Evolutionary conservation across 2,113 vertebrate genomes (phyloP), one percentile per base, ranked within the genome.

Genomic region (Perca fluviatilis): DNA sequence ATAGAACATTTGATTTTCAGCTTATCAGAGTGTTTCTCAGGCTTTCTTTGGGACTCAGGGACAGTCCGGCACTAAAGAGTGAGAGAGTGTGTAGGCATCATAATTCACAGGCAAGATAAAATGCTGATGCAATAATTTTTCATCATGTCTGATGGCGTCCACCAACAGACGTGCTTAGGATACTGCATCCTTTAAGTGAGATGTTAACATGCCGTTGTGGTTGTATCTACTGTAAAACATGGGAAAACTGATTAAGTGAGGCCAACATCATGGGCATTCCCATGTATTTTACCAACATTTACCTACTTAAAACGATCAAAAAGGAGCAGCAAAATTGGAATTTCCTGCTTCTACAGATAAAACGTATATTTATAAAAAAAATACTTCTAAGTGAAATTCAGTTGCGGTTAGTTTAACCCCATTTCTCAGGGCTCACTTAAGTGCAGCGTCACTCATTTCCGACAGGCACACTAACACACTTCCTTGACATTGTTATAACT

Each of bases 401-500:
- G 36, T 49, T 73, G 54, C 8, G 6, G 49, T 64, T 58, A 47
- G 57, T 78, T 74, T 50, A 53, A 71, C 53, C 33, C 30, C 46
- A 62, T 66, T 75, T 87, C 66, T 85, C 74, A 82, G 33, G 18
- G 74, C 70, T 86, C 72, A 83, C 76, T 92, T 82, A 87, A 84
- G 81, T 67, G 50, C 19, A 67, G 60, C 82, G 73, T 78, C 57
- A 60, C 66, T 88, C 18, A 79, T 88, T 92, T 90, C 87, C 84
- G 56, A 91, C 60, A 84, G 80, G 36, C 81, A 69, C 57, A 72
- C 78, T 71, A 89, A 86, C 87, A 84, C 83, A 93, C 88, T 94
- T 93, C 94, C 93, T 94, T 71, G n/a, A 89, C 90, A 94, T 94
- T 94, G 92, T 95, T 93, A 80, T 27, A 74, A 87, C 83, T 94